Conservation (phyloP, 2,888 invertebrate species). For the Atrina japonica region DNA sequence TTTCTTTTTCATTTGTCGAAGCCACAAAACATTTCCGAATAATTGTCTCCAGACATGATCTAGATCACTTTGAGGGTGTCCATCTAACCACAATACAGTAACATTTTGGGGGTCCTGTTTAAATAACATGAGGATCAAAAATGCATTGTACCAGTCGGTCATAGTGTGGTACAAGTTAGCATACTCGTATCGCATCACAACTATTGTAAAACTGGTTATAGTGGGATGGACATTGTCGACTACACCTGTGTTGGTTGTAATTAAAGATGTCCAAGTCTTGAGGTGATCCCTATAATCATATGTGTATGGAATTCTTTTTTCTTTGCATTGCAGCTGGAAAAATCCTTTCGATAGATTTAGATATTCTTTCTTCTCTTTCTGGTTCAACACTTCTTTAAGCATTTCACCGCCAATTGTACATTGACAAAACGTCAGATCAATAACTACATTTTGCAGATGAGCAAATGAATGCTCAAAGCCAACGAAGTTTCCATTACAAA, state of each 20-base stretch:
- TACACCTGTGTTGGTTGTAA: neutral
- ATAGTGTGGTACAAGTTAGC: conserved; percentile 76
- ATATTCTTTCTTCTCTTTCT: conserved; percentile 63
- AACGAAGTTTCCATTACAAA: conserved; percentile 49
- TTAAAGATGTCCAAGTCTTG: conserved; percentile 47
- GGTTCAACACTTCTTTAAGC: conserved; percentile 61
- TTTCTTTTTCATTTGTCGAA: conserved; percentile 58
- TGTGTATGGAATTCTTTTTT: conserved; percentile 28
- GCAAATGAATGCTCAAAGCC: conserved; percentile 54
- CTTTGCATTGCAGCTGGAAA: conserved; percentile 59
- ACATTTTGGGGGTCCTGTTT: conserved; percentile 56
- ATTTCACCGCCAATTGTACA: conserved; percentile 62
- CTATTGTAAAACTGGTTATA: conserved; percentile 56
- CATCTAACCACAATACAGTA: conserved; percentile 75
- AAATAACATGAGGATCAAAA: conserved; percentile 64
- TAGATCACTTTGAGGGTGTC: conserved; percentile 74
- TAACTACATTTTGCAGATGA: conserved; percentile 44
- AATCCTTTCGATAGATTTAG: conserved; percentile 55
- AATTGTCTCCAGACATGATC: conserved; percentile 73
- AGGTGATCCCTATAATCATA: conserved; percentile 53
- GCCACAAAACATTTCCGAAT: conserved; percentile 70
- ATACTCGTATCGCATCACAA: conserved; percentile 73
- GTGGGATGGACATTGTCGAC: neutral
- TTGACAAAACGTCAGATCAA: conserved; percentile 47
- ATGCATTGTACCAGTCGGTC: conserved; percentile 75